Conservation (phyloP, 2,113 vertebrate species). For the Telmatochromis sp. region DNA sequence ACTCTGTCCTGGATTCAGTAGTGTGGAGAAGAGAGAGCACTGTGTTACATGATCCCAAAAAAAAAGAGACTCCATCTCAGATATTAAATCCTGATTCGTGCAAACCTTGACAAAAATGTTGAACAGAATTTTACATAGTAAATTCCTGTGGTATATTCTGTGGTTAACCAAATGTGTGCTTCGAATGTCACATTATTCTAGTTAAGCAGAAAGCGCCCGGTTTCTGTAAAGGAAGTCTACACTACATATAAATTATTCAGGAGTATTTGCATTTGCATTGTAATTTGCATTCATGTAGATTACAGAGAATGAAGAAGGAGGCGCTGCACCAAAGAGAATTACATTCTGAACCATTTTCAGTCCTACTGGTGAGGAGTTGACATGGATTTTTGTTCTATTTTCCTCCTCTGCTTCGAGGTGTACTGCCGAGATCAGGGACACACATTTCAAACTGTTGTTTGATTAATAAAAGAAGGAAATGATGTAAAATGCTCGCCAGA, state of each 20-base stretch:
- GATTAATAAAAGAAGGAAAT: constrained; percentile 75
- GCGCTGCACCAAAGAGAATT: constrained; percentile 64
- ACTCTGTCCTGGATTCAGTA: not conserved
- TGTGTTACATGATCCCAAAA: not conserved
- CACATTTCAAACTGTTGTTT: constrained; percentile 69
- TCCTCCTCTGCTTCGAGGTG: constrained; percentile 53
- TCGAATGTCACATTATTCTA: constrained; percentile 37
- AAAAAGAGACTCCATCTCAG: not conserved
- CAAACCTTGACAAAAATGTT: constrained; percentile 12
- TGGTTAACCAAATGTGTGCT: constrained; percentile 31
- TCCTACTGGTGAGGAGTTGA: constrained; percentile 52
- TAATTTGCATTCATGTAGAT: constrained; percentile 68
- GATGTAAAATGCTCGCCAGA: constrained; percentile 56
- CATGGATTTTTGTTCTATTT: constrained; percentile 59
- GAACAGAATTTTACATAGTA: not conserved
- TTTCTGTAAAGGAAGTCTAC: constrained; percentile 43
- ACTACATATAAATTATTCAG: constrained; percentile 66
- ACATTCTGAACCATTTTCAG: constrained; percentile 50
- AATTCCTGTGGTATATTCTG: not conserved
- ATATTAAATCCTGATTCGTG: not conserved
- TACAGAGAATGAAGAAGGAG: constrained; percentile 53
- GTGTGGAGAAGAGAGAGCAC: not conserved
- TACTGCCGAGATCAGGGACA: constrained; percentile 64
- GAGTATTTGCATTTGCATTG: constrained; percentile 66
- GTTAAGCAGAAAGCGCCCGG: constrained; percentile 36